These are phyloP conservation scores for Drosophila truncata DNA, from an alignment of 1,140 invertebrate genomes.

Conservation along the genomic window DNA sequence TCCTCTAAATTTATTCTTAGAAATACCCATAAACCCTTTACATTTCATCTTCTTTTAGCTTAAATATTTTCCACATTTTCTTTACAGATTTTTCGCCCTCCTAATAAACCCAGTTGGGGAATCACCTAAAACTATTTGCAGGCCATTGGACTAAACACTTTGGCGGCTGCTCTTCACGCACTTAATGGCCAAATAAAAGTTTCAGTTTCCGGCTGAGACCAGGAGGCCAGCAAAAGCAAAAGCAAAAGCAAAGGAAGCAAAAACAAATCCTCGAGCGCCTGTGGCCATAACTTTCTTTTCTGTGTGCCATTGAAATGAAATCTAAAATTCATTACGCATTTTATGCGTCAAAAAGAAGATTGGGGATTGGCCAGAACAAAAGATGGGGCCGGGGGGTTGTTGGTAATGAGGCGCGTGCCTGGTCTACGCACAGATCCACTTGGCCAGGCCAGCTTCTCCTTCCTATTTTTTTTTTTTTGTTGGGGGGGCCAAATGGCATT, in stretches of 20 bases:
- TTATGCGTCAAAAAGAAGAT: constrained; percentile 58
- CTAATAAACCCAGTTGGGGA: constrained; percentile 32
- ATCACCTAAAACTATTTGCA: constrained; percentile 66
- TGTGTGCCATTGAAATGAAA: constrained; percentile 68
- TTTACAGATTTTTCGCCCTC: not conserved
- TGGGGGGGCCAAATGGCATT: constrained; percentile 68
- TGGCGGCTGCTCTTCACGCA: constrained; percentile 51
- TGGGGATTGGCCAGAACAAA: constrained; percentile 27
- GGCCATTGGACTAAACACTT: constrained; percentile 57
- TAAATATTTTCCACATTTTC: not conserved
- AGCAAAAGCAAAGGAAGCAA: not conserved
- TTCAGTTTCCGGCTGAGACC: constrained; percentile 14
- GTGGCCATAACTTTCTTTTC: constrained; percentile 58
- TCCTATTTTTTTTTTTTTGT: not conserved
- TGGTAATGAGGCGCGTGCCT: constrained; percentile 77
- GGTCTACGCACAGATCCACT: constrained; percentile 16
- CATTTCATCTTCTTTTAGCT: too few species aligned
- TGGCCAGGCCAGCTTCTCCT: not conserved
- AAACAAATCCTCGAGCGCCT: constrained; percentile 43
- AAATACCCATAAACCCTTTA: not conserved
- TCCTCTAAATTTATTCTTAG: not conserved
- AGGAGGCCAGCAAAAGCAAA: not conserved
- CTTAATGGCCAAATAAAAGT: constrained; percentile 53
- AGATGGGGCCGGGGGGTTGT: not conserved
- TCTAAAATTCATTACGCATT: constrained; percentile 81